Evolutionary conservation across 2,888 invertebrate species (phyloP), one percentile per base, ranked within the genome.

Genomic region (Anarsia innoxiella): DNA sequence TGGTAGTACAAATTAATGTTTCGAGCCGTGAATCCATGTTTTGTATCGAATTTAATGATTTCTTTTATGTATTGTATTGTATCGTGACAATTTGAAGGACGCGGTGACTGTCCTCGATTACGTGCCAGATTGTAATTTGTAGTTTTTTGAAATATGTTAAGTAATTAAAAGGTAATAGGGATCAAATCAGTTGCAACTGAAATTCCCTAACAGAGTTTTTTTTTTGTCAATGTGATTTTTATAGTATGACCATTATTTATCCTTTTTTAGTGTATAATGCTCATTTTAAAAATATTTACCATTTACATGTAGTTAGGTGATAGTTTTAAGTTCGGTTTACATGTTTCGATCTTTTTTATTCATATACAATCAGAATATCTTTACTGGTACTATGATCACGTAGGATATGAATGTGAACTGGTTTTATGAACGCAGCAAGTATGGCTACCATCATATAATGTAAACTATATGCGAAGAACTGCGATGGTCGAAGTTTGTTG

Each of bases 101-200:
- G 64, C 47, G 53, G 55, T 53, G 56, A 59, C 61, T 69, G 69
- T 72, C 76, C 73, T 69, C 59, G 56, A 68, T 66, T 68, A 78
- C 68, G 83, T 84, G 83, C 83, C 83, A 84, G 79, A 82, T 75
- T 73, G 64, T 76, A 70, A 74, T 67, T 69, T 75, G 66, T 79
- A 77, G 66, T 70, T 68, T 71, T 70, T 68, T 61, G 53, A 62
- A 66, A 66, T 72, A 68, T 67, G 60, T 60, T 61, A 66, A 68
- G 66, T 68, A 58, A 63, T 57, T 59, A 56, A 55, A 58, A 49
- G 54, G 57, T 56, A 57, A 60, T 54, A 49, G 70, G 72, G 72
- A 71, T 65, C 69, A 65, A 67, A 42, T 63, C 71, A 51, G 72
- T 59, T 52, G 12, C 49, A 51, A 51, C 69, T 61, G 66, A 60